Evolutionary conservation across 92 coral and sea anemone species (phyloP).

Genomic region (Porites cylindrica): DNA sequence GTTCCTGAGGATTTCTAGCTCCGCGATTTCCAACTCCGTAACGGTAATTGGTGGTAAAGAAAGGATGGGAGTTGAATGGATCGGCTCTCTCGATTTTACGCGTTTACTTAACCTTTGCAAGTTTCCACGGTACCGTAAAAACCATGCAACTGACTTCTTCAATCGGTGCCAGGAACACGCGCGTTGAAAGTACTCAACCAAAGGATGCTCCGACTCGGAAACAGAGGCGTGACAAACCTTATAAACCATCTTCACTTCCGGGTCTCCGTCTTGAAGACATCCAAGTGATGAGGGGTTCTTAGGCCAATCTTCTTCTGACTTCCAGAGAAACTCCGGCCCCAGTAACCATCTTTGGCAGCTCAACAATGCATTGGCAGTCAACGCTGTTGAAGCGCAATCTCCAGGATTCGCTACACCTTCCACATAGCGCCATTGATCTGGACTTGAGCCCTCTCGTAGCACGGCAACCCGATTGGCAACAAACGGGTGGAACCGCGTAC

Average conservation of each 20-base stretch:
- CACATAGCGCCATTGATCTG: slow-evolving; percentile 39
- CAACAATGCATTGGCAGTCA: slow-evolving; percentile 17
- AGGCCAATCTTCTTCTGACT: slow-evolving; percentile 34
- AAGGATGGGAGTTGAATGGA: background rate
- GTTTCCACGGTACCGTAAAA: slow-evolving; percentile 17
- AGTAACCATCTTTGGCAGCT: background rate
- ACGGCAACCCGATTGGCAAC: slow-evolving; percentile 50
- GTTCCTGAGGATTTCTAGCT: slow-evolving; percentile 15
- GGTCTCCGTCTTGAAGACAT: slow-evolving; percentile 10
- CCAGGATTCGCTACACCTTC: slow-evolving; percentile 24
- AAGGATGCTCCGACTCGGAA: background rate
- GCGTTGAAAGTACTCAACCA: slow-evolving; percentile 12
- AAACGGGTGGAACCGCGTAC: background rate
- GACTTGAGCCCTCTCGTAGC: slow-evolving; percentile 17
- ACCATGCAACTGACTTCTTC: slow-evolving; percentile 41
- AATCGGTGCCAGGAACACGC: slow-evolving; percentile 19
- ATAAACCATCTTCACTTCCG: slow-evolving; percentile 28
- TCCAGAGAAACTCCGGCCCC: slow-evolving; percentile 3
- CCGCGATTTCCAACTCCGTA: slow-evolving; percentile 33
- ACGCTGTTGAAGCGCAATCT: slow-evolving; percentile 26
- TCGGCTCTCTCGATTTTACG: background rate
- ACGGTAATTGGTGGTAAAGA: background rate
- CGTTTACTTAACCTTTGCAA: background rate
- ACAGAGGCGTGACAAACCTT: slow-evolving; percentile 8
- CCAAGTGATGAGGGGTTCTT: slow-evolving; percentile 10